Evolutionary conservation across 2,888 invertebrate species (phyloP), one percentile per base, ranked within the genome.

Genomic region (Pandemis heparana): DNA sequence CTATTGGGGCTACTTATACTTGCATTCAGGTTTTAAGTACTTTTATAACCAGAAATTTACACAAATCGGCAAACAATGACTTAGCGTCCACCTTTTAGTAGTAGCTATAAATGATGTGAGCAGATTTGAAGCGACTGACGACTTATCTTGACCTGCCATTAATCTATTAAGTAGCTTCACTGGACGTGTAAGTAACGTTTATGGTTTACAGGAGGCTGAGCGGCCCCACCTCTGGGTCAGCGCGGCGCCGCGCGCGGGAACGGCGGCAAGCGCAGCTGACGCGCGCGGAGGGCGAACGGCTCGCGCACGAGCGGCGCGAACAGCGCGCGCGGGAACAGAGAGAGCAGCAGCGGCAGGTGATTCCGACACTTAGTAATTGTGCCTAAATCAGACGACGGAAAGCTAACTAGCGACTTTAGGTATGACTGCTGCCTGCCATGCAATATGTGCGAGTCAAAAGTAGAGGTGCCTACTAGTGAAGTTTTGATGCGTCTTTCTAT

Each of bases 221-320:
- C 79, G 87, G 84, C 56, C 92, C 92, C 14, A 87, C 90, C 5
- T 91, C 94, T 39, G 92, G 91, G 32, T 94, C 94, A 3, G 82
- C 89, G 41, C 83, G 90, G n/a, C 84, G 92, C n/a, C 82, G 91
- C 43, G 86, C 88, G 7, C 85, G 90, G 1, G 89, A 94, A 79
- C 82, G 91, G 6, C 80, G 80, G 23, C 83, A 81, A 1, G 92
- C 93, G 0, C 86, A 92, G 78, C 84, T 85, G 77, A 92, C 91
- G 2, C 83, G 92, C 3, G 78, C 82, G 6, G 93, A 94, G 39
- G 92, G 94, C 0, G 92, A 93, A 77, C 80, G 84, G 18, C 79
- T 93, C 0, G 93, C 92, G 1, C 79, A 86, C 10, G 88, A 91
- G 74, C 84, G 84, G 7, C 85, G 85, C 1, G 89, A 92, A 60